A percentile compares a stretch with the other conserved stretches of the same genome.
Evolutionary conservation across 2,113 vertebrate genomes (phyloP).

Genomic region (Stigmatopora nigra): DNA sequence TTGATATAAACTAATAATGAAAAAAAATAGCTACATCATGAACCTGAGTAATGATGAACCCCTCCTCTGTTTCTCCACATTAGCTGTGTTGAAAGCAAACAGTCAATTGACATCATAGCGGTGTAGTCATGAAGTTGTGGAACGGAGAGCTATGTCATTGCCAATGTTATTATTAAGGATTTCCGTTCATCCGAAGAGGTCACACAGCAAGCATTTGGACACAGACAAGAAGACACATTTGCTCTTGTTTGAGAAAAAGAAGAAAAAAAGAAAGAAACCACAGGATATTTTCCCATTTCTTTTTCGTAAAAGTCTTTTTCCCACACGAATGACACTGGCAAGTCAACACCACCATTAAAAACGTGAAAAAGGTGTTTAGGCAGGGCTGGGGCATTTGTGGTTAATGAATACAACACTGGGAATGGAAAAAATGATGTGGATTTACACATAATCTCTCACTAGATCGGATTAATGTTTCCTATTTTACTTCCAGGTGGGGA

Average conservation of each 20-base stretch:
- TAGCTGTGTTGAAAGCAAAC: slow-evolving; percentile 19
- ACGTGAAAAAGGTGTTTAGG: slow-evolving; percentile 65
- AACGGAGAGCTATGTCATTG: slow-evolving; percentile 22
- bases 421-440: slow-evolving; percentile 54
- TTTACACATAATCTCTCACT: slow-evolving; percentile 53
- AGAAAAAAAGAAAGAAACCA: slow-evolving; percentile 36
- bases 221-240: slow-evolving; percentile 30
- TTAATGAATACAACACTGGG: slow-evolving; percentile 48
- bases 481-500: slow-evolving; percentile 5
- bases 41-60: slow-evolving; percentile 9
- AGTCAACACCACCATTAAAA: slow-evolving; percentile 61
- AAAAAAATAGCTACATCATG: slow-evolving; percentile 2
- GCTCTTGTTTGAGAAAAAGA: slow-evolving; percentile 34
- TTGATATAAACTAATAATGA: neutral
- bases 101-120: slow-evolving; percentile 18
- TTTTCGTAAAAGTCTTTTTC: slow-evolving; percentile 30
- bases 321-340: slow-evolving; percentile 57
- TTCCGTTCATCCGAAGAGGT: slow-evolving; percentile 18
- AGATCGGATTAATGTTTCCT: slow-evolving; percentile 52
- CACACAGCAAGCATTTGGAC: slow-evolving; percentile 29
- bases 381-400: slow-evolving; percentile 58
- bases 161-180: slow-evolving; percentile 22
- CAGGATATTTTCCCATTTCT: slow-evolving; percentile 34
- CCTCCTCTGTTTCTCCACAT: slow-evolving; percentile 9
- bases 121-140: slow-evolving; percentile 20